These are phyloP conservation scores for Aquatica leii DNA, from an alignment of 2,888 invertebrate genomes.

Conservation along the genomic window DNA sequence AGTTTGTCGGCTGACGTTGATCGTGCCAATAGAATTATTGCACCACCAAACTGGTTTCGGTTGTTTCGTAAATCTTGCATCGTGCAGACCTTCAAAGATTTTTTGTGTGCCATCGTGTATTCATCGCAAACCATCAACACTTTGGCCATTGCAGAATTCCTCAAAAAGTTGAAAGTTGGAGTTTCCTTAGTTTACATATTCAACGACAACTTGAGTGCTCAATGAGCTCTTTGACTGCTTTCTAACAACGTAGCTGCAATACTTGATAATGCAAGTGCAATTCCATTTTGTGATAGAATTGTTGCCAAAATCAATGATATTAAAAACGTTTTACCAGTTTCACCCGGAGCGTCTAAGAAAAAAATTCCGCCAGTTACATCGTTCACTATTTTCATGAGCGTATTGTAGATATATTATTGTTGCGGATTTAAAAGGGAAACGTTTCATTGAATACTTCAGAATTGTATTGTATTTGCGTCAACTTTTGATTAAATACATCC, in stretches of 20 bases:
- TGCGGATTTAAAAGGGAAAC: no score
- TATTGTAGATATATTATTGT: conserved; percentile 44
- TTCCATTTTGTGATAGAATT: conserved; percentile 39
- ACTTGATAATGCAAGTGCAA: conserved; percentile 57
- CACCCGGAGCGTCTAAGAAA: conserved; percentile 46
- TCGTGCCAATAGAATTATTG: conserved; percentile 4
- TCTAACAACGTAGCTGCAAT: conserved; percentile 54
- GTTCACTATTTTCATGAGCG: conserved; percentile 43
- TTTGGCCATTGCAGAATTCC: conserved; percentile 37
- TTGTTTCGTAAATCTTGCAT: no score
- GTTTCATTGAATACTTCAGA: conserved; percentile 40
- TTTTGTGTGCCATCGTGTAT: no score
- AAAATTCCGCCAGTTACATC: conserved; percentile 36
- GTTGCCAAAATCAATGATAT: conserved; percentile 52
- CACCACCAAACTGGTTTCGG: no score
- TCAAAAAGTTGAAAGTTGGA: conserved; percentile 49
- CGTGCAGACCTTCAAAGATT: no score
- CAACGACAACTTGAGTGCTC: conserved; percentile 50
- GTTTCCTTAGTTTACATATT: conserved; percentile 43
- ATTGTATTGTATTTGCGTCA: no score
- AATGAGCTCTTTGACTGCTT: conserved; percentile 52
- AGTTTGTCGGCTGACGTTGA: no score
- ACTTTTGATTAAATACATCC: conserved; percentile 40
- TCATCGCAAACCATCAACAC: conserved; percentile 39
- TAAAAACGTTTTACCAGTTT: conserved; percentile 57